Evolutionary conservation across 1,140 invertebrate species (phyloP), one percentile per base, ranked within the genome.

Genomic region (Galleria mellonella): DNA sequence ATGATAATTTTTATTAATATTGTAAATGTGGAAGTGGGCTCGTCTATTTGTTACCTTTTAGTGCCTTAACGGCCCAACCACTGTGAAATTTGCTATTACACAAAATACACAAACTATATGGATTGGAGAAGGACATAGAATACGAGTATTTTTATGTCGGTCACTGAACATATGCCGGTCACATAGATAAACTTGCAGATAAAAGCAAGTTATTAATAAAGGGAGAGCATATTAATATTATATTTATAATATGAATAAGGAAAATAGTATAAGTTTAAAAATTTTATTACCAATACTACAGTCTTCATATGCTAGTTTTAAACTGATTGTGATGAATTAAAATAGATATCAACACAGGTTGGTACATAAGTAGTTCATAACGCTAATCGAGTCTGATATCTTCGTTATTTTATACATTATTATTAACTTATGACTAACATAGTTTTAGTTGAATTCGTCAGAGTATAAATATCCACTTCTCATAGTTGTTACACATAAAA

Each of bases 251-350:
- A 27, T 40, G 43, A 40, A 32, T 27, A 51, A 53, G 6, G 17
- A 6, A 23, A 6, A 3, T n/a, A n/a, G n/a, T 11, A 43, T 39
- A 38, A 29, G 44, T 29, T 41, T 72, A 60, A 63, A 63, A 50
- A 8, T 68, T 78, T 76, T 82, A 77, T 82, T 78, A 74, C 48
- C 50, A 74, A 76, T 52, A 62, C 77, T 82, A 82, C 72, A 65
- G 51, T 60, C 52, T 61, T 70, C 17, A 6, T 62, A 62, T 60
- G 56, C 49, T 58, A 67, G 29, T 51, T 55, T 50, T 38, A 57
- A 66, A 62, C 47, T 37, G 43, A 51, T 66, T 62, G 36, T 28
- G 33, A 49, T 62, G 54, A 53, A 60, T 66, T 53, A 65, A 62
- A 71, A 67, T 60, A 56, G 39, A 69, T 59, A 57, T 63, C 44